Evolutionary conservation across 1,140 invertebrate genomes (phyloP).

Genomic region (Halesus radiatus): DNA sequence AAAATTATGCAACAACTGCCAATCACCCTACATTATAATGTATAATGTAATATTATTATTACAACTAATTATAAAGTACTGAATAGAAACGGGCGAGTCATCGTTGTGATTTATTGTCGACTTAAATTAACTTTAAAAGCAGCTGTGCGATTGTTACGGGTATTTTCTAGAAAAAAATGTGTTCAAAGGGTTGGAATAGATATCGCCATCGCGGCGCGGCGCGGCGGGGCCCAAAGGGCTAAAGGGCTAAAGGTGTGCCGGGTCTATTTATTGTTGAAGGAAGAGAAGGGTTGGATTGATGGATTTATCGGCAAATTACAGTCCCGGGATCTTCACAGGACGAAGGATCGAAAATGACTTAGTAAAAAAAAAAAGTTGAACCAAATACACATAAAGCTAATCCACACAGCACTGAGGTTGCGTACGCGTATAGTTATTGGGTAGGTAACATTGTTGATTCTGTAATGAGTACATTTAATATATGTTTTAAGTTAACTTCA

Average conservation of each 20-base stretch:
- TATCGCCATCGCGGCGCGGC: not conserved
- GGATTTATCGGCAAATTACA: constrained; percentile 48
- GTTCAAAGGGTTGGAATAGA: constrained; percentile 20
- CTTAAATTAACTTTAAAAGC: not conserved
- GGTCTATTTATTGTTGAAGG: constrained; percentile 2
- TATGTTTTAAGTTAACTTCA: no score
- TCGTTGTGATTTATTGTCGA: constrained; percentile 14
- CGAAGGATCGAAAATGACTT: not conserved
- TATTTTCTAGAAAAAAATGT: not conserved
- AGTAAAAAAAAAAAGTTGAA: constrained; percentile 17
- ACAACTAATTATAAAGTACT: constrained; percentile 2
- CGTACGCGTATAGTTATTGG: no score
- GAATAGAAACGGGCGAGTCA: constrained; percentile 11
- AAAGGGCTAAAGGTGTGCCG: constrained; percentile 24
- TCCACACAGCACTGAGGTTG: no score
- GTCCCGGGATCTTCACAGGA: constrained; percentile 26
- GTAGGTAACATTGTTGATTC: no score
- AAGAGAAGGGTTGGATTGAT: constrained; percentile 39
- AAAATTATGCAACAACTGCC: no score
- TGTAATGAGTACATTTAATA: no score
- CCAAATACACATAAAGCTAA: not conserved
- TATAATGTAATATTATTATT: not conserved
- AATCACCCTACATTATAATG: no score
- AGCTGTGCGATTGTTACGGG: constrained; percentile 1
- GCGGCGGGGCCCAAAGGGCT: no score